Base-by-base conservation (phyloP, 2,113 vertebrate genomes). In the Siniperca chuatsi region DNA sequence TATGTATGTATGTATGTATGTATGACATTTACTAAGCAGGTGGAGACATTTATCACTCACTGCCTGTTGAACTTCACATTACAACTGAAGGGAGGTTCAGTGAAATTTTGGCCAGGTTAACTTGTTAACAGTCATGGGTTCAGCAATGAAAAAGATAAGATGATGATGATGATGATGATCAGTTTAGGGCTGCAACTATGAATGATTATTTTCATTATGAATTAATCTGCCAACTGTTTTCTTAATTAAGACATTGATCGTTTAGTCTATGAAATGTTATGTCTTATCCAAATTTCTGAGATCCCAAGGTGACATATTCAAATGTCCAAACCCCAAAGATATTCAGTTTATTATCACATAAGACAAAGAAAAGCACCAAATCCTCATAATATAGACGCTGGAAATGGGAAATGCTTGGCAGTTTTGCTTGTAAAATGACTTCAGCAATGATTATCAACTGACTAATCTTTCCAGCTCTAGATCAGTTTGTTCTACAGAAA, bases 1-100 rank as follows among this genome's bases (percentile, higher is more conserved):
- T 66, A 46, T 58, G 57, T 66, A 48, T 60, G 73, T 55, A 18
- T 65, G 15, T 54, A 69, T 55, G 21, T 65, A 12, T 54, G 76
- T 78, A 54, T 60, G 50, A 71, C 67, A n/a, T 68, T 70, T 42
- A 64, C 11, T 20, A 33, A 46, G 10, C 0, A 8, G 61, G n/a
- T 33, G 40, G 52, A 21, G 23, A 23, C 15, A 29, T 60, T 61
- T 44, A 12, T 62, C 23, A n/a, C 8, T 23, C 1, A 1, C 46
- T 3, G 37, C 0, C 25, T 70, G 44, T 5, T 69, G 25, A 48
- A 52, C 29, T 55, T 13, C 29, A 54, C 48, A 21, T 1, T 0
- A 57, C 8, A 33, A 8, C 18, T 61, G 48, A 46, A 33, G 8
- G 8, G 3, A 44, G 3, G 0, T 13, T 57, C 70, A 40, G 8